A percentile compares a stretch with the other conserved stretches of the same genome.
phyloP scores from a whole-genome alignment of 2,888 invertebrate species.

The Neoascia interrupta region DNA sequence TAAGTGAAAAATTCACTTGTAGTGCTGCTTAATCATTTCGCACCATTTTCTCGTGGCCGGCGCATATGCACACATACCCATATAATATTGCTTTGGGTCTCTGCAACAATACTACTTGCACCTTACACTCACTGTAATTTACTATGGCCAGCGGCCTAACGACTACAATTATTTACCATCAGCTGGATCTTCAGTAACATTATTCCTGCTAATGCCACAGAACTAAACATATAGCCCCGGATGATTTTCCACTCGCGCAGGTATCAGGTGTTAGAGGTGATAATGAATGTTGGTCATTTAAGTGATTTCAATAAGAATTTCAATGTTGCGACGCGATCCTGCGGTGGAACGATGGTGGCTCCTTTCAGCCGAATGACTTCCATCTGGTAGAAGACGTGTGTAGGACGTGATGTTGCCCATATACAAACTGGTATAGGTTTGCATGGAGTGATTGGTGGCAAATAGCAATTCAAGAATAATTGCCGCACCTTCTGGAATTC shows the following conservation, averaged over 20 bases:
- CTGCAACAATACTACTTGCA: conserved; percentile 5
- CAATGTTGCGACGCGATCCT: conserved; percentile 31
- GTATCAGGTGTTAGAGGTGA: conserved; percentile 69
- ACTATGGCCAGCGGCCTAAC: conserved; percentile 61
- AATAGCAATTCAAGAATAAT: conserved; percentile 65
- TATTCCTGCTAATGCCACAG: conserved; percentile 61
- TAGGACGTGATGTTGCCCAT: conserved; percentile 5
- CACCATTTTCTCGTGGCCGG: conserved; percentile 55
- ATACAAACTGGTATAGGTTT: conserved; percentile 23
- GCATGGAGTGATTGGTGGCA: conserved; percentile 52
- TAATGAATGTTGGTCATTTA: conserved; percentile 69
- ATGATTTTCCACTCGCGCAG: conserved; percentile 61
- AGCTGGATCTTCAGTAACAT: conserved; percentile 50
- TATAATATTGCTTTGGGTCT: not conserved
- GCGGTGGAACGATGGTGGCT: conserved; percentile 4
- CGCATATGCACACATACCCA: not conserved
- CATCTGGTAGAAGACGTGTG: conserved; percentile 23
- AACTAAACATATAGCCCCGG: conserved; percentile 67
- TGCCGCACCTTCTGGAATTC: conserved; percentile 62
- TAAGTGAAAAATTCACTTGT: conserved; percentile 58
- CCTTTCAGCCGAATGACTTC: no score
- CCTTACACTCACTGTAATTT: conserved; percentile 63
- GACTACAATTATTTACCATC: conserved; percentile 68
- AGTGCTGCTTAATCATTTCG: conserved; percentile 65
- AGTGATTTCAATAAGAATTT: conserved; percentile 68